Evolutionary conservation across 37 sponge, comb jelly and placozoan species (phyloP).

Genomic region (Oopsacas minuta): DNA sequence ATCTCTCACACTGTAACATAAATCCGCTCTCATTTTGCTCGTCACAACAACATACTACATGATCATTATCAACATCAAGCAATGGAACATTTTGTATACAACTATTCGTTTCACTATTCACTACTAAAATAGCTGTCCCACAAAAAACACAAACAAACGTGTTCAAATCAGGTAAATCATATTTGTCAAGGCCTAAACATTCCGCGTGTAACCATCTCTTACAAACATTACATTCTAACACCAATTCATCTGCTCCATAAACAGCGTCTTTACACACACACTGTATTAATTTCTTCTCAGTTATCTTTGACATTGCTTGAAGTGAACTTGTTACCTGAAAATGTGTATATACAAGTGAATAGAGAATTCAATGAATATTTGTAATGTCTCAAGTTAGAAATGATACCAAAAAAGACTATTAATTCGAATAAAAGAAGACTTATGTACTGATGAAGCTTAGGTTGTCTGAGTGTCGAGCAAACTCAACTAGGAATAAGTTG

Average conservation of each 20-base stretch:
- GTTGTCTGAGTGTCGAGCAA: neutral
- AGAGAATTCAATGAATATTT: too few species aligned
- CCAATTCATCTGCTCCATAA: neutral
- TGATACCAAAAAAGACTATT: too few species aligned
- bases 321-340: neutral
- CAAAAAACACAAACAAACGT: neutral
- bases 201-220: neutral
- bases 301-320: neutral
- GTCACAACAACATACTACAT: neutral
- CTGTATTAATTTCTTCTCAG: neutral
- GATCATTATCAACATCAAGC: neutral
- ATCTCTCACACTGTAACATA: neutral
- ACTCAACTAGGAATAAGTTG: neutral
- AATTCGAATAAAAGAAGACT: neutral
- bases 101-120: neutral
- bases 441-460: neutral
- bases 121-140: slow-evolving; percentile 6
- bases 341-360: neutral
- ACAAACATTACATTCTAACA: neutral
- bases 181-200: neutral
- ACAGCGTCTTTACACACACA: neutral
- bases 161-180: neutral
- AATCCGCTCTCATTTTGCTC: slow-evolving; percentile 4
- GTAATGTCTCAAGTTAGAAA: neutral
- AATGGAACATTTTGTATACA: neutral